Evolutionary conservation across 2,888 invertebrate species (phyloP).

Genomic region (Agriopis marginaria): DNA sequence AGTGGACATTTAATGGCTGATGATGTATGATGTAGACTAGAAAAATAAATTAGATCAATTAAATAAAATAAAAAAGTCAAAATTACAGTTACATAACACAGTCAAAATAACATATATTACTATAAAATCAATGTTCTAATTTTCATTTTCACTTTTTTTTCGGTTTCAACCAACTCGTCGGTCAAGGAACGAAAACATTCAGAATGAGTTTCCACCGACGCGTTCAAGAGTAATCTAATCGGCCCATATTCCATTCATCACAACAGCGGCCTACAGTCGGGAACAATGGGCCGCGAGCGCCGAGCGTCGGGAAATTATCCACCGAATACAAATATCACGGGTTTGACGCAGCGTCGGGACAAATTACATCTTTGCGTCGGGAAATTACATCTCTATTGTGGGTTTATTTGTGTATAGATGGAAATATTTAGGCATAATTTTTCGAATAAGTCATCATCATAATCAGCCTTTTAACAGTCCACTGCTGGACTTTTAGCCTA

Average conservation of each 20-base stretch:
- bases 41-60: too few species aligned
- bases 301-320: constrained; percentile 39
- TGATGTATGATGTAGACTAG: too few species aligned
- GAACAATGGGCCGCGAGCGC: constrained; percentile 37
- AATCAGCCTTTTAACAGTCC: too few species aligned
- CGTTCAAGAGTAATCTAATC: constrained; percentile 36
- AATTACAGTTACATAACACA: too few species aligned
- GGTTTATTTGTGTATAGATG: neutral
- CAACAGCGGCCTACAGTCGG: constrained; percentile 41
- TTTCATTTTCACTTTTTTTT: too few species aligned
- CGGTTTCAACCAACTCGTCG: neutral
- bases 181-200: constrained; percentile 26
- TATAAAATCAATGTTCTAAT: too few species aligned
- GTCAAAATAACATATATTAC: too few species aligned
- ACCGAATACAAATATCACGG: constrained; percentile 50
- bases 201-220: constrained; percentile 23
- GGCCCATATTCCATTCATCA: constrained; percentile 36
- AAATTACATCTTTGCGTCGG: constrained; percentile 19
- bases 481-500: too few species aligned
- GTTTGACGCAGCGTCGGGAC: constrained; percentile 47
- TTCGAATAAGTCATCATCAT: too few species aligned
- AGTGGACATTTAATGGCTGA: too few species aligned
- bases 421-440: neutral
- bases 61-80: too few species aligned
- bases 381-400: constrained; percentile 16